Base-by-base conservation (phyloP, 2,797 vertebrate genomes). In the Bucorvus abyssinicus region DNA sequence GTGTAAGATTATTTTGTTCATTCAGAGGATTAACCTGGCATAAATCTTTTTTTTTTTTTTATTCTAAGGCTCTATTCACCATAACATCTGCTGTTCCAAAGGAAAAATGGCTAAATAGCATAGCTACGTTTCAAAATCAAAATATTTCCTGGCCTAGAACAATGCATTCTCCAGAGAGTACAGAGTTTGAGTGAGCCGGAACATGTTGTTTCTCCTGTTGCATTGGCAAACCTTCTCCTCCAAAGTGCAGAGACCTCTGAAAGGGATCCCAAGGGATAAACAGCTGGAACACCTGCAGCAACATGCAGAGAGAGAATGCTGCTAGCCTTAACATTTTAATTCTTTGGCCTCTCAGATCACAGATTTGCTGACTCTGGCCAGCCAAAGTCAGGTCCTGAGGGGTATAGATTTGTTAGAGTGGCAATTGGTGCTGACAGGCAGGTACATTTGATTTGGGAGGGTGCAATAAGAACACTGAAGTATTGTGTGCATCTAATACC, bases 81-180 rank as follows among this genome's bases (percentile, higher is more conserved):
- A 16, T 63, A 59, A 4, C 14, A 27, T 69, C 38, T 27, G 1
- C 13, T 84, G 53, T 92, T 63, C 71, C 36, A 55, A 45, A 89
- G 12, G 13, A 70, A 86, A 80, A 27, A 32, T 68, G 10, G 9
- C 9, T 22, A 32, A 14, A 38, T 63, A 26, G 47, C 67, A 91
- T 34, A 91, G 55, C 32, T 45, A 50, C 27, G 71, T 96, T 95
- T 96, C 38, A 90, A 96, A 91, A 81, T 73, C 7, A 76, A 52
- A 94, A 29, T 49, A 59, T 96, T 95, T 96, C n/a, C 80, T 90
- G 36, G 60, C 30, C 38, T 91, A 73, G 56, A 70, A 74, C 26
- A 95, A 65, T 23, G 23, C 32, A 84, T 84, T 26, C 89, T 91
- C 60, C 60, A 89, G 75, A 74, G 70, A 94, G 57, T 81, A 94